Percentiles rank a stretch among this genome's conserved stretches.
Evolutionary conservation across 1,140 invertebrate genomes (phyloP).

Genomic region (Myzus persicae): DNA sequence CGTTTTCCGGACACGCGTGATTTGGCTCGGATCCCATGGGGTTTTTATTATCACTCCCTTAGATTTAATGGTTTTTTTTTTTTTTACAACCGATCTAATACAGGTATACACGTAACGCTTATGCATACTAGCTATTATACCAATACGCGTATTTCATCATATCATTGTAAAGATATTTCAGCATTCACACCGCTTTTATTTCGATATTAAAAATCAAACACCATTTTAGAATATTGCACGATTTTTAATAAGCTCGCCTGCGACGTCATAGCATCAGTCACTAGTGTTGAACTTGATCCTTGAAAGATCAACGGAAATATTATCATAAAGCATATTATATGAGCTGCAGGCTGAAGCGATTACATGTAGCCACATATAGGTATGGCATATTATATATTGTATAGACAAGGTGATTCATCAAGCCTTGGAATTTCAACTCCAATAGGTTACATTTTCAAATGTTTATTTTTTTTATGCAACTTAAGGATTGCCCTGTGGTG

Average conservation of each 20-base stretch:
- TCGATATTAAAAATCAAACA: neutral
- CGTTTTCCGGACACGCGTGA: conserved; percentile 44
- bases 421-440: no score
- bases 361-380: neutral
- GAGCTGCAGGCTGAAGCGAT: no score
- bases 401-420: neutral
- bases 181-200: neutral
- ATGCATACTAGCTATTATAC: neutral
- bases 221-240: neutral
- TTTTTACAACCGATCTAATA: neutral
- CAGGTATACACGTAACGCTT: conserved; percentile 24
- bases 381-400: neutral
- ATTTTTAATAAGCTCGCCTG: neutral
- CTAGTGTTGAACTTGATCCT: neutral
- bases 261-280: neutral
- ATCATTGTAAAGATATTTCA: neutral
- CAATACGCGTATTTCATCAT: conserved; percentile 22
- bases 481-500: neutral
- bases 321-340: neutral
- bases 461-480: neutral
- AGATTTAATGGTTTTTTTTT: neutral
- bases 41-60: conserved; percentile 23
- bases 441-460: neutral
- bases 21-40: conserved; percentile 35
- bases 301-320: neutral